Evolutionary conservation across 2,888 invertebrate species (phyloP).

Genomic region (Thyatira batis): DNA sequence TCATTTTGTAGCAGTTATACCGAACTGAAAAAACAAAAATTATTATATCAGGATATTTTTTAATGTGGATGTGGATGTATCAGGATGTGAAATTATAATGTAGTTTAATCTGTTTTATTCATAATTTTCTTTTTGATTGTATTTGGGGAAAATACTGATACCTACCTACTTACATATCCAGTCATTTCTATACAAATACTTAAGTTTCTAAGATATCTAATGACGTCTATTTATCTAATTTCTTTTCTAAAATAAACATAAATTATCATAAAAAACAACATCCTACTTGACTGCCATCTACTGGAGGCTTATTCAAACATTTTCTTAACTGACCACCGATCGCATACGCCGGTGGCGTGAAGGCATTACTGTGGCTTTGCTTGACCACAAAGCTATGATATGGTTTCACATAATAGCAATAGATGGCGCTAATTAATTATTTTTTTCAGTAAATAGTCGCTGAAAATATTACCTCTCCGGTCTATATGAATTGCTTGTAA

Average conservation of each 20-base stretch:
- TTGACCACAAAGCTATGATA: not conserved
- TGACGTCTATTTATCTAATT: not conserved
- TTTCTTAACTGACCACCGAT: not conserved
- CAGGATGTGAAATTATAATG: too few species aligned
- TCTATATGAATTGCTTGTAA: too few species aligned
- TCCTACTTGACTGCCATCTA: not conserved
- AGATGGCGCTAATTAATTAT: not conserved
- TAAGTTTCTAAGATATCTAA: not conserved
- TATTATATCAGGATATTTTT: too few species aligned
- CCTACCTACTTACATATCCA: too few species aligned
- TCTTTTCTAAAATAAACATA: not conserved
- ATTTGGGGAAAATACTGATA: too few species aligned
- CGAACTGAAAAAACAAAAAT: not conserved
- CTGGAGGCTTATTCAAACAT: not conserved
- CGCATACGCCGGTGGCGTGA: not conserved
- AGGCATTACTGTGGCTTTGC: not conserved
- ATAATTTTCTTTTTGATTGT: too few species aligned
- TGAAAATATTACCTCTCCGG: too few species aligned
- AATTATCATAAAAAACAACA: not conserved
- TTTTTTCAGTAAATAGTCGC: not conserved
- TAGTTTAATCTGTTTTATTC: too few species aligned
- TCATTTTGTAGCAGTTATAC: conserved; percentile 23
- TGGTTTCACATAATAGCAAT: not conserved
- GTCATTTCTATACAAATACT: not conserved
- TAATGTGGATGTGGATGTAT: too few species aligned